Evolutionary conservation across 2,888 invertebrate species (phyloP).

Genomic region (Julus scandinavius): DNA sequence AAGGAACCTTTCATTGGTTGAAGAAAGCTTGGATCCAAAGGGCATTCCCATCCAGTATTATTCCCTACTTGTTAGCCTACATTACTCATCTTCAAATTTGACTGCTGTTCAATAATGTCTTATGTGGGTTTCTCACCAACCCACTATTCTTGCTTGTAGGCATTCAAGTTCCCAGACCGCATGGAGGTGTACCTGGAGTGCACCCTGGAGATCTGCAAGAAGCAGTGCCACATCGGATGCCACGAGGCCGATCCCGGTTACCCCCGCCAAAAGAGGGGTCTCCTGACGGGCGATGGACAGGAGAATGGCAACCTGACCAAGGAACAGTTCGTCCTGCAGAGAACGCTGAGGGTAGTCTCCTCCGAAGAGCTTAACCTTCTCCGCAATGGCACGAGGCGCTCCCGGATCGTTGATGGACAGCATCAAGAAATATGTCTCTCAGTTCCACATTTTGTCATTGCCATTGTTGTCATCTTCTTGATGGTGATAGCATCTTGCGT

Average conservation of each 20-base stretch:
- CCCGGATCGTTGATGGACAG: conserved; percentile 53
- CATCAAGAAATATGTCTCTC: conserved; percentile 73
- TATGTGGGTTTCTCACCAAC: neutral
- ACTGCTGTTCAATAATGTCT: too few relatives aligned
- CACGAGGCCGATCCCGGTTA: conserved; percentile 54
- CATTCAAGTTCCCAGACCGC: conserved; percentile 80
- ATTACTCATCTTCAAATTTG: too few relatives aligned
- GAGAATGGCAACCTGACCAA: conserved; percentile 53
- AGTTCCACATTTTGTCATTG: conserved; percentile 73
- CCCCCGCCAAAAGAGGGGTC: conserved; percentile 62
- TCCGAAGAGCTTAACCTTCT: conserved; percentile 73
- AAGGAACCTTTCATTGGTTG: too few relatives aligned
- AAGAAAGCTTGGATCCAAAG: too few relatives aligned
- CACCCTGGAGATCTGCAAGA: conserved; percentile 83
- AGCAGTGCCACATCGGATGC: conserved; percentile 74
- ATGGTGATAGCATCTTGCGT: conserved; percentile 72
- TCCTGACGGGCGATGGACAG: conserved; percentile 61
- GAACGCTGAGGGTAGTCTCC: conserved; percentile 75
- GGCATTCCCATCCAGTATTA: too few relatives aligned
- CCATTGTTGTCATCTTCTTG: conserved; percentile 72
- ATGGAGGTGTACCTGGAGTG: conserved; percentile 86
- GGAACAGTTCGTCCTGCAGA: conserved; percentile 68
- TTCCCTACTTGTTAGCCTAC: too few relatives aligned
- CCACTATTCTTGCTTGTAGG: conserved; percentile 65
- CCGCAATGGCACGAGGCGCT: conserved; percentile 57